These are phyloP conservation scores for Chondrilla cf. caribensis DNA, from an alignment of 37 sponge, comb jelly and placozoan genomes.

Conservation along the genomic window DNA sequence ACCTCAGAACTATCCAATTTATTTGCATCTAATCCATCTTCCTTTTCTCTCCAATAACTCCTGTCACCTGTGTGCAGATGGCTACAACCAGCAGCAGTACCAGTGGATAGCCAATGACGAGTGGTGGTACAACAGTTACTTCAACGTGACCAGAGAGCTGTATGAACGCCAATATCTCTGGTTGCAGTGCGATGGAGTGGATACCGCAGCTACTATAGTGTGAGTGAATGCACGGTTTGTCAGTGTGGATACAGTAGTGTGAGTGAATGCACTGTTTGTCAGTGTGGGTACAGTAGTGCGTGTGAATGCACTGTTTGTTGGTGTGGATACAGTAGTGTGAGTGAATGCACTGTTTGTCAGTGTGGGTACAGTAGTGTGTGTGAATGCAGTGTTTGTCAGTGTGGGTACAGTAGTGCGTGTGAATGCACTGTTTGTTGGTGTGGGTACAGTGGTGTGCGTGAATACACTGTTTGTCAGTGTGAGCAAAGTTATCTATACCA, in stretches of 20 bases:
- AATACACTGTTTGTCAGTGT: not conserved
- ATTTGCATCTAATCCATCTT: no score
- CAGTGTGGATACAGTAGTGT: conserved; percentile 35
- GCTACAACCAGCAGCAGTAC: conserved; percentile 63
- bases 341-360: no score
- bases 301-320: not conserved
- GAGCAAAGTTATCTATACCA: no score
- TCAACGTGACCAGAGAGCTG: conserved; percentile 13
- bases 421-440: no score
- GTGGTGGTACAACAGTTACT: conserved; percentile 54
- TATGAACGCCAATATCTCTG: conserved; percentile 18
- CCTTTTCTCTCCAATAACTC: no score
- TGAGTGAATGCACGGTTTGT: not conserved
- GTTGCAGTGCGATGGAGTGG: conserved; percentile 78
- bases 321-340: no score
- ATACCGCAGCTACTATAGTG: conserved; percentile 74
- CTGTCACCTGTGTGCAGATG: conserved; percentile 23
- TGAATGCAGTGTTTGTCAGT: not conserved
- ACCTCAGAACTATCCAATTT: no score
- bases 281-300: no score
- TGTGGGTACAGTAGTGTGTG: not conserved
- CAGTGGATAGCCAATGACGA: conserved; percentile 70
- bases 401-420: not conserved
- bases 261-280: not conserved
- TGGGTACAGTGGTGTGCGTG: not conserved